Evolutionary conservation across 2,113 vertebrate species (phyloP).

Genomic region (Gymnobelideus leadbeateri): DNA sequence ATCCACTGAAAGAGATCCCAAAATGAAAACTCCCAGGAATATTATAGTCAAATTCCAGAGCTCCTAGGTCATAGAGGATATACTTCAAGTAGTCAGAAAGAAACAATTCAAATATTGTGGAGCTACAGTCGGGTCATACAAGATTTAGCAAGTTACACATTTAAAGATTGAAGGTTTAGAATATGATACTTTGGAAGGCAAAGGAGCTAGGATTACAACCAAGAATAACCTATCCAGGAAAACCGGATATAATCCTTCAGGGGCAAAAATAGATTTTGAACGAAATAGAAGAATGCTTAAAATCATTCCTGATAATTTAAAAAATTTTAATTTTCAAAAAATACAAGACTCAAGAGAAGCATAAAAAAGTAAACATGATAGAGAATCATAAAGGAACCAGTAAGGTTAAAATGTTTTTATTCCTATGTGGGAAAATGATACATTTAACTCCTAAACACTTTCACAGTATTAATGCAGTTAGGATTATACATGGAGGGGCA

Average conservation of each 20-base stretch:
- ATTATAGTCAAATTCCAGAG: too few relatives aligned
- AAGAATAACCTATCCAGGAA: background rate
- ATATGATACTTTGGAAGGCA: background rate
- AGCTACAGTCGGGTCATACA: too few relatives aligned
- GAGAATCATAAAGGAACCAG: background rate
- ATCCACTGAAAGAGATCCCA: too few relatives aligned
- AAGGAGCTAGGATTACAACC: background rate
- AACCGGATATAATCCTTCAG: background rate
- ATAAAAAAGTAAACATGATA: background rate
- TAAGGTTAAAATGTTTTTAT: background rate
- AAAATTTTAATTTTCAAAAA: background rate
- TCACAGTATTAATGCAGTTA: background rate
- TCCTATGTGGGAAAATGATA: background rate
- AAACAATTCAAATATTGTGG: too few relatives aligned
- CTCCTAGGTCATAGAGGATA: too few relatives aligned
- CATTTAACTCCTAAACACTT: background rate
- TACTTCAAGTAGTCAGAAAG: too few relatives aligned
- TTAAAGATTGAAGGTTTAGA: background rate
- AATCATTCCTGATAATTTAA: background rate
- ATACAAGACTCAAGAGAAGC: background rate
- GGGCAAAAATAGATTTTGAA: background rate
- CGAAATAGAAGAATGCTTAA: background rate
- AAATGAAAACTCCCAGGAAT: too few relatives aligned
- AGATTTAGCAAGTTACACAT: background rate
- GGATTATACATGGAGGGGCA: background rate